phyloP scores from a whole-genome alignment of 1,140 invertebrate species.

The Euborellia annulipes region DNA sequence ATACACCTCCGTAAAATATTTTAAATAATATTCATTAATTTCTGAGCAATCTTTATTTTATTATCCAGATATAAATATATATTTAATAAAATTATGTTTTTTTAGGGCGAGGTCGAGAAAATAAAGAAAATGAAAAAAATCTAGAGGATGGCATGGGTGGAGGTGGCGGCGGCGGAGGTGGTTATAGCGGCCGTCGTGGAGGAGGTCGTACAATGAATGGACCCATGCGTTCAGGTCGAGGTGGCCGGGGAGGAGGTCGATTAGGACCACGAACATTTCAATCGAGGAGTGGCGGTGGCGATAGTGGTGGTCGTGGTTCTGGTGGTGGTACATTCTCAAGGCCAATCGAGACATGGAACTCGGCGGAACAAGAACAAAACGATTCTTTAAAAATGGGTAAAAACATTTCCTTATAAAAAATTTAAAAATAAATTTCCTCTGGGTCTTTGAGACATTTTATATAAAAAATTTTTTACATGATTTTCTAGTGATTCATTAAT shows the following conservation, averaged over 20 bases:
- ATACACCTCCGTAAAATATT: too few species aligned
- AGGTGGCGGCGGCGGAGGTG: too few species aligned
- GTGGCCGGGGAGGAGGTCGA: constrained; percentile 38
- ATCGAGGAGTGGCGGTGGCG: too few species aligned
- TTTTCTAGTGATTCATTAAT: too few species aligned
- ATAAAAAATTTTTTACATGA: too few species aligned
- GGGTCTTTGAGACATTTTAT: too few species aligned
- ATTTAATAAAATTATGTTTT: too few species aligned
- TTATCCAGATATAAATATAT: too few species aligned
- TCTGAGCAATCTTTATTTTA: too few species aligned
- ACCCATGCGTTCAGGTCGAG: constrained; percentile 30
- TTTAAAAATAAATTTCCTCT: too few species aligned
- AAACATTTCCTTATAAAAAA: constrained; percentile 14
- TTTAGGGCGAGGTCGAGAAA: constrained; percentile 37
- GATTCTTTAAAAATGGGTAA: constrained; percentile 28
- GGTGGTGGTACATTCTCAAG: constrained; percentile 22
- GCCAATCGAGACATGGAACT: constrained; percentile 30
- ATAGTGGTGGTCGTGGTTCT: constrained; percentile 8
- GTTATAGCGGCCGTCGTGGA: constrained; percentile 29
- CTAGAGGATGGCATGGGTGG: constrained; percentile 30
- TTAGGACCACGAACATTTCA: constrained; percentile 32
- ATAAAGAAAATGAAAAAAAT: constrained; percentile 42
- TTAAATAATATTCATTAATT: neutral
- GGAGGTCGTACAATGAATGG: constrained; percentile 26
- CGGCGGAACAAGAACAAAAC: constrained; percentile 28